Evolutionary conservation across 2,888 invertebrate genomes (phyloP), one percentile per base, ranked within the genome.

Genomic region (Gasteruption jaculator): DNA sequence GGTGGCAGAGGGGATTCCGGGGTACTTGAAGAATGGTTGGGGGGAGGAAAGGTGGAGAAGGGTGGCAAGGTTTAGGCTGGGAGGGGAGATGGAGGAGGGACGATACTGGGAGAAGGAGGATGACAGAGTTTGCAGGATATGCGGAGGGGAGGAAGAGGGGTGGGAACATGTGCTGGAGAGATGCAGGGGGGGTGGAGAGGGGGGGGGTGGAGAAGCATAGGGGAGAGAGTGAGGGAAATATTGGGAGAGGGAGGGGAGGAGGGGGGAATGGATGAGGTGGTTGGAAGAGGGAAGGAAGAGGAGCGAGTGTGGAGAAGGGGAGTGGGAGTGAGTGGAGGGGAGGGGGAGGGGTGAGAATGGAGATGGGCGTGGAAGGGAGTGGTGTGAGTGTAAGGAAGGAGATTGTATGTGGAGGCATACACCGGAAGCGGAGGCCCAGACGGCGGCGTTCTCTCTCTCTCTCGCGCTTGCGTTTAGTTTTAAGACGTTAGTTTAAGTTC

Each of bases 11-110:
- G 7, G 12, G 12, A 2, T 26, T 5, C 26, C 8, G 11, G 29
- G 38, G 6, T 39, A 39, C 22, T 16, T 39, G n/a, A 16, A 11
- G 15, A 24, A 30, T 16, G 25, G 32, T n/a, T 31, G 31, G 25
- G 32, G 24, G 11, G 37, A 37, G 37, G 21, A 26, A 10, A 15
- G 26, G 12, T 26, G 19, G 3, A 6, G n/a, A 7, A 31, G 24
- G 10, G 18, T 39, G 16, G 32, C 39, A 14, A 39, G 32, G 32
- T 30, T 14, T 3, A 11, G 32, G 24, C n/a, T 39, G 15, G 39
- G 21, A n/a, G 32, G 32, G 16, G 21, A 32, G 12, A 39, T 32
- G 32, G 24, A 16, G 16, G 39, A 30, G 11, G 32, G 32, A 15
- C 21, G 10, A 12, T 32, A 39, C 16, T 39, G 39, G 32, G 30